A percentile compares a stretch with the other conserved stretches of the same genome.
phyloP scores from a whole-genome alignment of 2,888 invertebrate genomes.

The Cerceris ruficornis region DNA sequence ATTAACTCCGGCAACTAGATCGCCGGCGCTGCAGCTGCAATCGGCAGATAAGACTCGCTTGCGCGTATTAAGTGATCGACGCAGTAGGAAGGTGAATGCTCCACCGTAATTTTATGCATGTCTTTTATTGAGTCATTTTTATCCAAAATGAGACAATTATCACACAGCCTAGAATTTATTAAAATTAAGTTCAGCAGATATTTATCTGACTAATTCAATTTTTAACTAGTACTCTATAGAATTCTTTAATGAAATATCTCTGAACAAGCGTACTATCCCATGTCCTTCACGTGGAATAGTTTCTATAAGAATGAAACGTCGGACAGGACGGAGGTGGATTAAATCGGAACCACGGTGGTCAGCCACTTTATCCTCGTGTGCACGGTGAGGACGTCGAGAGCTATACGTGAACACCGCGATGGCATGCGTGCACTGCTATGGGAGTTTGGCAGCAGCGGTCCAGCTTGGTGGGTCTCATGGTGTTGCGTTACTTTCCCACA shows the following conservation, averaged over 20 bases:
- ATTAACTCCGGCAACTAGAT: constrained; percentile 66
- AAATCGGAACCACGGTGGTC: constrained; percentile 72
- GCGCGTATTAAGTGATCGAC: constrained; percentile 12
- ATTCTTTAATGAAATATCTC: too few species aligned
- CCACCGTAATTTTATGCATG: too few species aligned
- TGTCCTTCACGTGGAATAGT: too few species aligned
- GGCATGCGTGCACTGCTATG: constrained; percentile 63
- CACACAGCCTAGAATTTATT: too few species aligned
- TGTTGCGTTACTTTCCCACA: constrained; percentile 79
- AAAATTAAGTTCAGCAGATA: too few species aligned
- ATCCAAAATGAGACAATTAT: too few species aligned
- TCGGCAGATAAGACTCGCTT: constrained; percentile 52
- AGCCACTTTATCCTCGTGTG: constrained; percentile 63
- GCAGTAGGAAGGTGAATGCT: background rate
- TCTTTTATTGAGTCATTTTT: too few species aligned
- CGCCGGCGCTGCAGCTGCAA: constrained; percentile 62
- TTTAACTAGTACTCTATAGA: too few species aligned
- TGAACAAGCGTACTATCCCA: too few species aligned
- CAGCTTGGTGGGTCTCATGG: constrained; percentile 76
- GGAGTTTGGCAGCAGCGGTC: constrained; percentile 78
- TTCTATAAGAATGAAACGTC: too few species aligned
- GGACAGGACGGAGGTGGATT: background rate
- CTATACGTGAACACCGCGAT: constrained; percentile 32
- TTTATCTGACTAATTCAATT: too few species aligned
- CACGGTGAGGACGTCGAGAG: constrained; percentile 36